Percentiles rank a stretch among this genome's conserved stretches.
These are phyloP conservation scores for Penaeus japonicus DNA, from an alignment of 1,140 invertebrate genomes.

Conservation along the genomic window DNA sequence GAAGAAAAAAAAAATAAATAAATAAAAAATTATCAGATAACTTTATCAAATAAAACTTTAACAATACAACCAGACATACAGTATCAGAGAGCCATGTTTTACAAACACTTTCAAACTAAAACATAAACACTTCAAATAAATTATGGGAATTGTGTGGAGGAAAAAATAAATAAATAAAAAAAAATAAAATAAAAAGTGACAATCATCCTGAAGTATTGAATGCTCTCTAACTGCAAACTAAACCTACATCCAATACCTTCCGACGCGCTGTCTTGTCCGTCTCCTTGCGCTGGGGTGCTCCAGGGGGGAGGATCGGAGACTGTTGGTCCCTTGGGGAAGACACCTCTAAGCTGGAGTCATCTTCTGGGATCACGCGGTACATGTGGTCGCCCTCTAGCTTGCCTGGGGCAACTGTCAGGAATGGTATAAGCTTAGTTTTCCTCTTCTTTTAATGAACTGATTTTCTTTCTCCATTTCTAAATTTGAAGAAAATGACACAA, in stretches of 20 bases:
- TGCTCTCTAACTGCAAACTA: neutral
- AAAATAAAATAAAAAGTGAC: no score
- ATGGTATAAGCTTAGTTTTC: neutral
- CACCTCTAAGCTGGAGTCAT: constrained; percentile 75
- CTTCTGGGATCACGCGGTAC: constrained; percentile 70
- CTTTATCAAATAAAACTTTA: no score
- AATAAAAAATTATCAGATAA: no score
- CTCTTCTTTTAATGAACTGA: neutral
- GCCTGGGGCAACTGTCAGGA: constrained; percentile 43
- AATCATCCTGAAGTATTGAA: no score
- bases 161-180: no score
- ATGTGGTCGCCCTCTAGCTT: constrained; percentile 58
- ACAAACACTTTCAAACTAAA: no score
- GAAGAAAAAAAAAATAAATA: no score
- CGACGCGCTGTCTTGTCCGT: constrained; percentile 73
- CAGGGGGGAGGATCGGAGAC: constrained; percentile 69
- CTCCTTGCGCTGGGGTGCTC: constrained; percentile 72
- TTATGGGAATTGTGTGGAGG: no score
- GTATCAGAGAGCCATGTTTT: no score
- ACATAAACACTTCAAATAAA: no score
- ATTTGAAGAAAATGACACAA: neutral
- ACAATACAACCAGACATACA: no score
- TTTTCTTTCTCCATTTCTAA: neutral
- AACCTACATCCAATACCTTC: constrained; percentile 54
- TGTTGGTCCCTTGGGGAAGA: constrained; percentile 75